phyloP scores from a whole-genome alignment of 2,888 invertebrate species.

The Melipona beecheii region DNA sequence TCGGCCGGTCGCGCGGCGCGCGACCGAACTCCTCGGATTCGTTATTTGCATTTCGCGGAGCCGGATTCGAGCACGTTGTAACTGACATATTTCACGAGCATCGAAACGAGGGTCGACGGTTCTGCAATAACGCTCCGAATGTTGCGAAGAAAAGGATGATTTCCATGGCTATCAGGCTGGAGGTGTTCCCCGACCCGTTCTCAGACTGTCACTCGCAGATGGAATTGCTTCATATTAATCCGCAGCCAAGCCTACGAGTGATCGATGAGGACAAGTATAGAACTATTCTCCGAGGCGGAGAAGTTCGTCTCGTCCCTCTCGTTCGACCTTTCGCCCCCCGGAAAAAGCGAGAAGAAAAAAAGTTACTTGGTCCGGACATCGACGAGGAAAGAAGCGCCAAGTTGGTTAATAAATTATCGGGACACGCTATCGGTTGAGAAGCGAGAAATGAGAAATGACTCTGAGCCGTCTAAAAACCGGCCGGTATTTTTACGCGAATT shows the following conservation, averaged over 20 bases:
- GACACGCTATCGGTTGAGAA: not conserved
- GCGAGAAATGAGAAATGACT: not conserved
- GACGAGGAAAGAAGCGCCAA: not conserved
- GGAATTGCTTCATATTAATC: constrained; percentile 64
- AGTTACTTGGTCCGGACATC: not conserved
- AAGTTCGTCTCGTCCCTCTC: constrained; percentile 15
- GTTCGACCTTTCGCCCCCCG: not conserved
- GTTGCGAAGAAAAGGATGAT: constrained; percentile 58
- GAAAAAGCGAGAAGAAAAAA: not conserved
- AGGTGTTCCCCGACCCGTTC: constrained; percentile 54
- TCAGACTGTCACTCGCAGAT: constrained; percentile 64
- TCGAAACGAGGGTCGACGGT: constrained; percentile 58
- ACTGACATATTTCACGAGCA: constrained; percentile 62
- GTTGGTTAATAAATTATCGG: constrained; percentile 4
- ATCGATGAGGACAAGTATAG: constrained; percentile 67
- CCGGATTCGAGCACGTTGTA: constrained; percentile 45
- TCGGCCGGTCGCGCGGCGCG: not conserved
- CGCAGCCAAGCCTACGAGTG: constrained; percentile 35
- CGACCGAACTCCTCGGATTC: constrained; percentile 7
- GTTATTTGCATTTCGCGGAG: constrained; percentile 39
- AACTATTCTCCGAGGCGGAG: constrained; percentile 17
- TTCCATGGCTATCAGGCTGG: constrained; percentile 52
- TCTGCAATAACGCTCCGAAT: constrained; percentile 61
- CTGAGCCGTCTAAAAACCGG: no score
- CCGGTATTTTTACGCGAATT: no score